phyloP scores from a whole-genome alignment of 1,140 invertebrate species.

The Lycorma delicatula region DNA sequence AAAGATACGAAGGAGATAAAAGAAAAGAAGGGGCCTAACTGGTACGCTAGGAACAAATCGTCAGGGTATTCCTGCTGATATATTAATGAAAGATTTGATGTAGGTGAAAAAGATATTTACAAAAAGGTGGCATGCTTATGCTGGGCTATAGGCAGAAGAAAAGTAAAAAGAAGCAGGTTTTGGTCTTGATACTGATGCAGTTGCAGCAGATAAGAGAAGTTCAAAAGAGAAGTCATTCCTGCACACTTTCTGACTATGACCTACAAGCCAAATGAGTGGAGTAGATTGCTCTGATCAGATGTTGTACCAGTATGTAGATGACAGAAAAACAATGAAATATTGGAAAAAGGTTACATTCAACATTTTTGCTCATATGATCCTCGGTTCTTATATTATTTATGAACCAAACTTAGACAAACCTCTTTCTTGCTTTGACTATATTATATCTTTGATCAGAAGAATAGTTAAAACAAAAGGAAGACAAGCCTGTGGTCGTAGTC shows the following conservation, averaged over 20 bases:
- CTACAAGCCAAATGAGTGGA: no score
- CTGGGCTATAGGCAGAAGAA: constrained; percentile 10
- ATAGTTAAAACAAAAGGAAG: no score
- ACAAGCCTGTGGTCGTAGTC: no score
- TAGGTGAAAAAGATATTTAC: constrained; percentile 1
- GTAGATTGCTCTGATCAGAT: not conserved
- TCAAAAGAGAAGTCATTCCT: not conserved
- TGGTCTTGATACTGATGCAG: constrained; percentile 9
- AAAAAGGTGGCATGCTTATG: not conserved
- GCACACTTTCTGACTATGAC: no score
- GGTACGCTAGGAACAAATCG: not conserved
- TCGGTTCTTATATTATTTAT: not conserved
- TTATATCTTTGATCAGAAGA: no score
- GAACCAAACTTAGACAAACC: not conserved
- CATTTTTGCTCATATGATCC: no score
- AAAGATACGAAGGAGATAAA: not conserved
- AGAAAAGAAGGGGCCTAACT: not conserved
- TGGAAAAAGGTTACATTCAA: no score
- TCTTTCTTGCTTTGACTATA: no score
- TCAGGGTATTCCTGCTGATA: not conserved
- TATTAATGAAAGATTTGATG: not conserved
- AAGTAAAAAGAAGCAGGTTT: constrained; percentile 13
- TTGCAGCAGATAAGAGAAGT: not conserved
- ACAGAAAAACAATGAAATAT: not conserved
- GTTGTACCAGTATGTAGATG: constrained; percentile 1